Conservation (phyloP, 1,140 invertebrate species). For the Atta texana region DNA sequence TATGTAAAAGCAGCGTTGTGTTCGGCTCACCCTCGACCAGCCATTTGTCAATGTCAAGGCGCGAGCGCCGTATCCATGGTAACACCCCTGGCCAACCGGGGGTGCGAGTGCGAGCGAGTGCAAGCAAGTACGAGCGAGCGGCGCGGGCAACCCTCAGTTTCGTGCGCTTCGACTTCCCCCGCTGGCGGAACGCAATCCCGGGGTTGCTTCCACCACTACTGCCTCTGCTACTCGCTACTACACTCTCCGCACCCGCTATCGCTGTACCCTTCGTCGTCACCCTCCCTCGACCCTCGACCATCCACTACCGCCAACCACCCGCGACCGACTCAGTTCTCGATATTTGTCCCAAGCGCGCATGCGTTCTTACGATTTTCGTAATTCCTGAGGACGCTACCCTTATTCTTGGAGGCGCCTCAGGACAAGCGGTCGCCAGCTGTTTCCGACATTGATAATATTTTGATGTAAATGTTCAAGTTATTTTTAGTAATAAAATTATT, state of each 20-base stretch:
- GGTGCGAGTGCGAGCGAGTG: slow-evolving; percentile 77
- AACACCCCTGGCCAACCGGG: slow-evolving; percentile 82
- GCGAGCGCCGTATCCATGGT: slow-evolving; percentile 86
- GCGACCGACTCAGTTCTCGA: slow-evolving; percentile 53
- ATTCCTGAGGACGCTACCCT: slow-evolving; percentile 51
- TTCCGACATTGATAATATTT: slow-evolving; percentile 25
- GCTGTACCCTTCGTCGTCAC: slow-evolving; percentile 56
- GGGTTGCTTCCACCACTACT: slow-evolving; percentile 66
- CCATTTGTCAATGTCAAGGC: slow-evolving; percentile 87
- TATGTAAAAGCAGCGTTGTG: slow-evolving; percentile 86
- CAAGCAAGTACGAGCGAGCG: slow-evolving; percentile 72
- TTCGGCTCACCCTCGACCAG: slow-evolving; percentile 85
- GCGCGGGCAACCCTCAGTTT: slow-evolving; percentile 79
- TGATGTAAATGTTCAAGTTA: not conserved
- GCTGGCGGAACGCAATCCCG: slow-evolving; percentile 77
- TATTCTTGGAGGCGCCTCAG: slow-evolving; percentile 67
- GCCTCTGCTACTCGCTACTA: slow-evolving; percentile 57
- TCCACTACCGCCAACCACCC: slow-evolving; percentile 39
- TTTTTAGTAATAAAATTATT: not conserved
- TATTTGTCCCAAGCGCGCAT: slow-evolving; percentile 59
- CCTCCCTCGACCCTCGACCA: not conserved
- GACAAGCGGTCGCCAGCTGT: slow-evolving; percentile 58
- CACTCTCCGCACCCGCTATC: slow-evolving; percentile 44
- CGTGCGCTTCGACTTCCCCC: slow-evolving; percentile 74
- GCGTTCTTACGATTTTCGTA: slow-evolving; percentile 40